Evolutionary conservation across 2,888 invertebrate species (phyloP), one percentile per base, ranked within the genome.

Genomic region (Rhynchonema sp.): DNA sequence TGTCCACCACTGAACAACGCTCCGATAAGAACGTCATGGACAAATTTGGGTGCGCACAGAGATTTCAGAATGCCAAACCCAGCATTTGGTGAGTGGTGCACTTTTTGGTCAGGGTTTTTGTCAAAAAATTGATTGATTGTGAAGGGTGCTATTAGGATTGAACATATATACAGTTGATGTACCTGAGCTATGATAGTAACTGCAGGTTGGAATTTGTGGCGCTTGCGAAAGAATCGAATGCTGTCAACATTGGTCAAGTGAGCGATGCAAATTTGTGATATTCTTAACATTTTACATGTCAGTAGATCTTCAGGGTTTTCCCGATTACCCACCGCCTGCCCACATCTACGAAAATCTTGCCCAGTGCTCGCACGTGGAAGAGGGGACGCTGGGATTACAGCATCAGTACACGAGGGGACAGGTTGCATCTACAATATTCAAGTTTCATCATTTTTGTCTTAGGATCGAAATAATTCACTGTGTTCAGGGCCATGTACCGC

Each of bases 401-500:
- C 69, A 71, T 61, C 72, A 72, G 58, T 71, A 71, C 60, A 69
- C 66, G 0, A 46, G 46, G 27, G 46, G 58, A 52, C 2, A 52
- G 28, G 9, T 60, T n/a, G 13, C n/a, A 49, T 60, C 1, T 55
- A 57, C 28, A 46, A 46, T 1, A 46, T n/a, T 54, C 25, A 57
- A 59, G 55, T 49, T 30, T n/a, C 49, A 29, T 29, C 57, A 54
- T n/a, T n/a, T 17, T 29, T 23, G 20, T 54, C 20, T 17, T 54
- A 17, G 17, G 54, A 26, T 26, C n/a, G n/a, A n/a, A n/a, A n/a
- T n/a, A n/a, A n/a, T n/a, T 53, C n/a, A 3, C 23, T 49, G 9
- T 46, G 54, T 29, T 30, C 76, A 92, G 91, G 94, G 94, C 30
- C 91, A 92, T 74, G 86, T 87, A 1, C 80, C 88, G 64, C 77